Conservation (phyloP, 2,797 vertebrate genomes). For the Mycteria americana region DNA sequence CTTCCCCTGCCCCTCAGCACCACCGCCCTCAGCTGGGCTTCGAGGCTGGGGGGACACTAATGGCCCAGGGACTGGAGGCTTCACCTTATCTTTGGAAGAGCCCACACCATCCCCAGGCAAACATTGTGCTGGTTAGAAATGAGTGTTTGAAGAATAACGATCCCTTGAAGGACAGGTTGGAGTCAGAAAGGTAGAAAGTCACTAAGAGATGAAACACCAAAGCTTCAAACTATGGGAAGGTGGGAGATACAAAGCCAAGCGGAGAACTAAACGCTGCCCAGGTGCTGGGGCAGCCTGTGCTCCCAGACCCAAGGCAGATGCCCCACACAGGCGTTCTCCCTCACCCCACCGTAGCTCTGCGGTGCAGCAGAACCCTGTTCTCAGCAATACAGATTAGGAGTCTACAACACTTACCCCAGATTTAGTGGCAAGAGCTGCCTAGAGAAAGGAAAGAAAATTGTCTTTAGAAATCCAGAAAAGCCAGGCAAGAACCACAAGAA, state of each 20-base stretch:
- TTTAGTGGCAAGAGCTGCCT: conserved; percentile 79
- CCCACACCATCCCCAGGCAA: not conserved
- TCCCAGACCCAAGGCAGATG: not conserved
- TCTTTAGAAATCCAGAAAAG: conserved; percentile 52
- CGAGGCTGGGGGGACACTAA: rapidly evolving
- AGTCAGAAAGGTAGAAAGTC: not conserved
- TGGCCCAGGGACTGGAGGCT: not conserved
- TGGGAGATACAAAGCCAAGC: not conserved
- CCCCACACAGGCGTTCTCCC: not conserved
- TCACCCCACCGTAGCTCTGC: not conserved
- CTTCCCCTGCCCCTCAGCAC: not conserved
- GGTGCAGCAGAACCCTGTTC: not conserved
- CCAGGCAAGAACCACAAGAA: conserved; percentile 42
- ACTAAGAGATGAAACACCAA: not conserved
- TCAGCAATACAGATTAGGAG: not conserved
- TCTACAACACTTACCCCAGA: conserved; percentile 77
- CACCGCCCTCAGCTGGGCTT: not conserved
- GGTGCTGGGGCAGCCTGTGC: not conserved
- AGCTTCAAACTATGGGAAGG: not conserved
- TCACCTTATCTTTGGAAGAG: not conserved
- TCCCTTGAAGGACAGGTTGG: not conserved
- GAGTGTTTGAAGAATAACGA: not conserved
- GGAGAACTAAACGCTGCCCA: not conserved
- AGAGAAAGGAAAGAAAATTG: conserved; percentile 67
- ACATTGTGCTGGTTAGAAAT: not conserved